Evolutionary conservation across 2,113 vertebrate genomes (phyloP).

Genomic region (Mesitornis unicolor): DNA sequence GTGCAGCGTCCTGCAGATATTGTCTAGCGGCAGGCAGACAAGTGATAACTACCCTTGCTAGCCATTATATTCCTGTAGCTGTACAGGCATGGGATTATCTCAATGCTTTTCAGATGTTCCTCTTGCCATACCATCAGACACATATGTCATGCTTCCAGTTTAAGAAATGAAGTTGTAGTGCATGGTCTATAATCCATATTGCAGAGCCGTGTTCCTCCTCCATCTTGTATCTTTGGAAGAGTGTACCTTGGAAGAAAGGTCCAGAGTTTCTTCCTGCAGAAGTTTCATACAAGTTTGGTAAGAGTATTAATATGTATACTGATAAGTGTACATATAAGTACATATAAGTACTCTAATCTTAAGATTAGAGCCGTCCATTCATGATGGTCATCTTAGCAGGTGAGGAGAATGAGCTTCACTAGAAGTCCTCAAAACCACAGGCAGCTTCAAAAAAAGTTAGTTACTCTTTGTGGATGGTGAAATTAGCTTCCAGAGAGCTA

Average conservation of each 20-base stretch:
- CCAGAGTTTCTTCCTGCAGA: neutral
- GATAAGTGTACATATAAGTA: no score
- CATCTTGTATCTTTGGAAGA: neutral
- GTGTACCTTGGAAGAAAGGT: neutral
- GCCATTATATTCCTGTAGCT: neutral
- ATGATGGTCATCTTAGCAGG: neutral
- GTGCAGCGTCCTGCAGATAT: neutral
- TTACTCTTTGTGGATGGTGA: neutral
- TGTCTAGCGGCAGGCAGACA: neutral
- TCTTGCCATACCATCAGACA: neutral
- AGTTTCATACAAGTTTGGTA: neutral
- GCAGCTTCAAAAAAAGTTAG: neutral
- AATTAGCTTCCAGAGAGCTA: neutral
- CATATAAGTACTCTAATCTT: no score
- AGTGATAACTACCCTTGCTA: neutral
- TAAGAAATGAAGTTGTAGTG: neutral
- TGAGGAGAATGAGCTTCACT: neutral
- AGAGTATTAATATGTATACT: neutral
- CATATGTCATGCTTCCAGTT: neutral
- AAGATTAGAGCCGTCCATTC: neutral
- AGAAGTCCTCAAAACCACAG: neutral
- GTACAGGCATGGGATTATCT: neutral
- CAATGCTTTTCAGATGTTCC: neutral
- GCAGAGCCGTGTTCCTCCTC: neutral
- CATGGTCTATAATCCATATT: neutral